Evolutionary conservation across 2,797 vertebrate species (phyloP).

Genomic region (Tympanoctomys barrerae): DNA sequence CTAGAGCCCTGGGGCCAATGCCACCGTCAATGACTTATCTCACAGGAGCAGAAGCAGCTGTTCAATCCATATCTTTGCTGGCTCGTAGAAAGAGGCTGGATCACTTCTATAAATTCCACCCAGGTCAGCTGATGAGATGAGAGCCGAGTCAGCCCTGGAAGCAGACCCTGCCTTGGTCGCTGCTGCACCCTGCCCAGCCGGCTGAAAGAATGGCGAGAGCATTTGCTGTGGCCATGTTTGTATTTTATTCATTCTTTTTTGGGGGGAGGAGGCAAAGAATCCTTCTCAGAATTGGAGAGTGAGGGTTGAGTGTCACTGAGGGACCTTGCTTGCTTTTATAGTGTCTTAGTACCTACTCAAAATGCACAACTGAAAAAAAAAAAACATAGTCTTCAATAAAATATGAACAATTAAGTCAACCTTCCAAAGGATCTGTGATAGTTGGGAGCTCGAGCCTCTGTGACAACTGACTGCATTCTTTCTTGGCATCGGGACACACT

Average conservation of each 20-base stretch:
- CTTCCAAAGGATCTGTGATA: neutral
- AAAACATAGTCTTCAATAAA: neutral
- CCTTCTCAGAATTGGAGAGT: neutral
- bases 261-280: neutral
- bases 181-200: neutral
- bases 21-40: neutral
- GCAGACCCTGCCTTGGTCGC: neutral
- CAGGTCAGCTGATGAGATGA: neutral
- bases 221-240: neutral
- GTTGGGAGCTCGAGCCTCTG: neutral
- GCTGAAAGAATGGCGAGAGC: neutral
- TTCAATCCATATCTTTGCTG: neutral
- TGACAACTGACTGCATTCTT: neutral
- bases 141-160: no score
- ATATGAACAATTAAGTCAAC: neutral
- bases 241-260: neutral
- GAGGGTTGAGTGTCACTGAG: neutral
- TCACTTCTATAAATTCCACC: neutral
- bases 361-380: neutral
- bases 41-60: neutral
- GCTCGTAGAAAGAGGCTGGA: neutral
- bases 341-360: neutral
- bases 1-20: fast-evolving
- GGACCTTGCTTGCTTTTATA: neutral
- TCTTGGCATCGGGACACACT: neutral